Conservation (phyloP, 2,113 vertebrate genomes). For the Recurvirostra avosetta region DNA sequence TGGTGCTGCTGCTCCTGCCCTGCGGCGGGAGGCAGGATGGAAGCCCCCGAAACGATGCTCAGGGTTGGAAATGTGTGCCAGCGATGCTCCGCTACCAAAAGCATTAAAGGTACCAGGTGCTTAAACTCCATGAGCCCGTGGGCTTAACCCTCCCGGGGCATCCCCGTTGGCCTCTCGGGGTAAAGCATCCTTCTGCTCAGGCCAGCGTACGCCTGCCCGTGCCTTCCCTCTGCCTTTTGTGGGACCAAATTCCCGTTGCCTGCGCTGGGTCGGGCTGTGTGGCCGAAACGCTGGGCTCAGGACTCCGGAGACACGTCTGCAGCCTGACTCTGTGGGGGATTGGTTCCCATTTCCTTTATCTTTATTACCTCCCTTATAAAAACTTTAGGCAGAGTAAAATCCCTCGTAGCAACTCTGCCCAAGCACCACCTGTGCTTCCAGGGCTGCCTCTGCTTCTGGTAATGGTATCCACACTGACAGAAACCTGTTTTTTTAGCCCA, state of each 20-base stretch:
- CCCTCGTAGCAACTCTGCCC: neutral
- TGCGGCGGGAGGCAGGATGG: neutral
- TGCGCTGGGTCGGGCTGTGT: accelerated
- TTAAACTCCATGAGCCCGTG: neutral
- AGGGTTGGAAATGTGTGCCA: accelerated
- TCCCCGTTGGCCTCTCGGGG: accelerated
- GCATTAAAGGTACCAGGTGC: neutral
- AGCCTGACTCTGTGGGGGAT: neutral
- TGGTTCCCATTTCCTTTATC: neutral
- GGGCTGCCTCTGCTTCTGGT: neutral
- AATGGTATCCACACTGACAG: accelerated
- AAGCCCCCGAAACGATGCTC: neutral
- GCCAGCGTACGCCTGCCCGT: neutral
- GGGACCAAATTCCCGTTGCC: accelerated
- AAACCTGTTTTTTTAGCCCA: neutral
- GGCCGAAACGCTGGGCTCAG: neutral
- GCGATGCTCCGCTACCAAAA: neutral
- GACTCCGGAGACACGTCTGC: neutral
- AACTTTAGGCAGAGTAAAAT: neutral
- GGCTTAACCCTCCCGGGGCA: neutral
- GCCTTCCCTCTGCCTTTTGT: neutral
- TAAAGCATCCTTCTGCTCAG: neutral
- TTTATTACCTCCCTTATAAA: neutral
- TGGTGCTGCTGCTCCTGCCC: neutral
- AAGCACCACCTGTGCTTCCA: neutral